Evolutionary conservation across 1,140 invertebrate species (phyloP), one percentile per base, ranked within the genome.

Genomic region (Glossosoma conforme): DNA sequence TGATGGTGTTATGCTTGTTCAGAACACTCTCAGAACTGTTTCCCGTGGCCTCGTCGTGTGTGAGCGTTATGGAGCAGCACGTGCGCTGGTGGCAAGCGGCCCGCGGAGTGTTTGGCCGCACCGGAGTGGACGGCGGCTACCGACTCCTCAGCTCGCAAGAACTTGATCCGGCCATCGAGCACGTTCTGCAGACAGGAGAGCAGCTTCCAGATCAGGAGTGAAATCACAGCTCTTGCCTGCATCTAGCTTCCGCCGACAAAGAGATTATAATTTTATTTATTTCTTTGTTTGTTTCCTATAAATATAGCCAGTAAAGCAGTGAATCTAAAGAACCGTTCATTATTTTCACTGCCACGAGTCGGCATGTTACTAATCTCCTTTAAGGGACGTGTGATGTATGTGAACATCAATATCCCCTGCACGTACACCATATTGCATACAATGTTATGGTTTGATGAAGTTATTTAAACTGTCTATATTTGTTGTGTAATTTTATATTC

Each of bases 1-100:
- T n/a, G n/a, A n/a, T n/a, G n/a, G n/a, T n/a, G n/a, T n/a, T n/a
- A n/a, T n/a, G n/a, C n/a, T 47, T 19, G 35, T 57, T 14, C 51
- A 74, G 72, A 5, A 58, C 63, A 4, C 30, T 74, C 13, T 62
- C 60, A 11, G 56, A 49, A 42, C 67, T 75, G 11, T 55, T 75
- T 46, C 68, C 70, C 0, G 64, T 63, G 47, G 63, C 63, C 1
- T 37, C 25, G 9, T 30, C 51, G 1, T 71, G 65, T 42, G 49
- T 63, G n/a, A 58, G 62, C 19, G 63, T 69, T n/a, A 58, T 74
- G n/a, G 66, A 72, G 32, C 64, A 63, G 8, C 69, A 75, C 18
- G 63, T 73, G 2, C 62, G 66, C 38, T 60, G 61, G 36, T 73
- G 71, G 71, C 65, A 67, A 3, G 66, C 64, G 0, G 61, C 71